Evolutionary conservation across 2,888 invertebrate species (phyloP).

Genomic region (Apamea monoglypha): DNA sequence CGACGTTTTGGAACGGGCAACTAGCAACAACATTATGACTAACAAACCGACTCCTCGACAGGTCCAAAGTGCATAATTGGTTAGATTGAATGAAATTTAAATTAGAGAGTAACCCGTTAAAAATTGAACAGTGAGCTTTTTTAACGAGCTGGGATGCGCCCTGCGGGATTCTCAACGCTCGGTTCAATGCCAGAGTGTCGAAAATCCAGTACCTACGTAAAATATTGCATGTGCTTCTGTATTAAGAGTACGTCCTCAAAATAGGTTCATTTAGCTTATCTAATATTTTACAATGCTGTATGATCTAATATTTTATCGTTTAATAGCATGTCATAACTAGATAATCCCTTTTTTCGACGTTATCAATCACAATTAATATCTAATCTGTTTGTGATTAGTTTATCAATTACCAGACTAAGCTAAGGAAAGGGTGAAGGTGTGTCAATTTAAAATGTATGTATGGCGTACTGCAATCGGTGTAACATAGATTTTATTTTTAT

Average conservation of each 20-base stretch:
- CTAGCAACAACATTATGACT: no score
- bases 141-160: no score
- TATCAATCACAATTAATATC: constrained; percentile 30
- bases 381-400: constrained; percentile 23
- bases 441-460: not conserved
- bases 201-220: no score
- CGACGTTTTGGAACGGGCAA: no score
- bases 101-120: no score
- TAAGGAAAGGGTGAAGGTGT: not conserved
- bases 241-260: not conserved
- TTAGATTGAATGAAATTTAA: no score
- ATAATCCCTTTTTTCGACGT: not conserved
- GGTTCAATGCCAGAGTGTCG: no score
- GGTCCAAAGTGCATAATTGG: no score
- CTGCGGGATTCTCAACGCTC: no score
- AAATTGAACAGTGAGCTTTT: no score
- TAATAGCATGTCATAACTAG: constrained; percentile 24
- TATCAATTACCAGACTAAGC: not conserved
- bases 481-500: not conserved
- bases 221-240: not conserved
- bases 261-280: constrained; percentile 16
- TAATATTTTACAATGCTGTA: not conserved
- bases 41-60: no score
- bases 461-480: not conserved
- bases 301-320: constrained; percentile 17